These are phyloP conservation scores for Tapirus terrestris DNA, from an alignment of 2,113 vertebrate genomes.

Conservation along the genomic window DNA sequence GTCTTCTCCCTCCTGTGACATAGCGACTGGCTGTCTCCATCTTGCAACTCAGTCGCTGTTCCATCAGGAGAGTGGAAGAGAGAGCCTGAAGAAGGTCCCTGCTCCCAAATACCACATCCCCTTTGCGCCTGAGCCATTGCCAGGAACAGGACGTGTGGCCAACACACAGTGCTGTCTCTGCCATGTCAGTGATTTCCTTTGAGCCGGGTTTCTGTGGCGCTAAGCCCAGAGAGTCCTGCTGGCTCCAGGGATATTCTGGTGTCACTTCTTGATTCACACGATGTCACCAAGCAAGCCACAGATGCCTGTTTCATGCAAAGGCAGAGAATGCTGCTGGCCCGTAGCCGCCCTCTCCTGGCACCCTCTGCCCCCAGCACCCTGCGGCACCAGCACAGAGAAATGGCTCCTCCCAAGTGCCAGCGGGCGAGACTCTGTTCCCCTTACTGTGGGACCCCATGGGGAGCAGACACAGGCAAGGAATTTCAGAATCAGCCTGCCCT, in stretches of 20 bases:
- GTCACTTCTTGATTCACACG: neutral
- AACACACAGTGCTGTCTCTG: neutral
- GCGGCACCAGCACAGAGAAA: no score
- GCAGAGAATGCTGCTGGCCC: neutral
- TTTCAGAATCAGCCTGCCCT: neutral
- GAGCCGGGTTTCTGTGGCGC: neutral
- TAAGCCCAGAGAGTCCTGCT: neutral
- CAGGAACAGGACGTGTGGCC: rapidly evolving
- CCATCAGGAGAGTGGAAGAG: no score
- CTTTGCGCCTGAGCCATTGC: rapidly evolving
- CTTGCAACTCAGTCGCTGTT: neutral
- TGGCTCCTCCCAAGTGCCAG: neutral
- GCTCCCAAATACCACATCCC: neutral
- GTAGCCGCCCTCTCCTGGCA: no score
- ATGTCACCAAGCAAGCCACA: neutral
- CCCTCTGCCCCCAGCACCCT: neutral
- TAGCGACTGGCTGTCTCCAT: neutral
- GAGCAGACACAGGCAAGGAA: neutral
- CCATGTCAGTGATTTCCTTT: rapidly evolving
- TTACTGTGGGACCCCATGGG: rapidly evolving
- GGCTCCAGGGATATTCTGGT: rapidly evolving
- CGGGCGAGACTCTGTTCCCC: neutral
- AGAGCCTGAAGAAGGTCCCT: neutral
- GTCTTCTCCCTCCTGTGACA: neutral
- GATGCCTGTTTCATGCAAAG: neutral